phyloP scores from a whole-genome alignment of 2,888 invertebrate genomes.

The Meghimatium bilineatum region DNA sequence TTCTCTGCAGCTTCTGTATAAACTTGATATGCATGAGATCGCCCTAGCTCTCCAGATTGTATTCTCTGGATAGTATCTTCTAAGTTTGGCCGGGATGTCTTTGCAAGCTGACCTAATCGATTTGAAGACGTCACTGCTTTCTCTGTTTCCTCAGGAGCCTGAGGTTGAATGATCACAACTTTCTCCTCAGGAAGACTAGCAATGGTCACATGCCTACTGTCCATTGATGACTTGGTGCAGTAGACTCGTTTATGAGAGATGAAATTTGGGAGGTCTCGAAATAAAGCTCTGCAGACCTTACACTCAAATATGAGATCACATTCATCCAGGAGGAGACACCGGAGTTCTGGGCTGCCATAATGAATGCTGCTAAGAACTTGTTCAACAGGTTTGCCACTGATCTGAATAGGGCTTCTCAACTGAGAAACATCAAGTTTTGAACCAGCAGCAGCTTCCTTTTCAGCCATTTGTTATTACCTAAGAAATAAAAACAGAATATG shows the following conservation, averaged over 20 bases:
- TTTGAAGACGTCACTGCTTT: not conserved
- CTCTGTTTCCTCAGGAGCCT: conserved; percentile 56
- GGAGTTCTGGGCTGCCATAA: conserved; percentile 85
- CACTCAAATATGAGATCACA: conserved; percentile 94
- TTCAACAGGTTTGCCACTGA: conserved; percentile 64
- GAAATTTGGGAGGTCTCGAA: conserved; percentile 91
- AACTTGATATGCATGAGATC: conserved; percentile 62
- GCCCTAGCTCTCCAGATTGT: conserved; percentile 59
- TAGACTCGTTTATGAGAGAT: conserved; percentile 92
- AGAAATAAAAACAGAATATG: not conserved
- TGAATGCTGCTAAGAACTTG: conserved; percentile 85
- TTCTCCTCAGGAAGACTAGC: conserved; percentile 78
- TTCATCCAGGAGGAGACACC: conserved; percentile 86
- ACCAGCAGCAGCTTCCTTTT: not conserved
- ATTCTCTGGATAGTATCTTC: conserved; percentile 56
- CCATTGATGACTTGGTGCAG: conserved; percentile 79
- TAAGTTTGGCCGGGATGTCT: conserved; percentile 25
- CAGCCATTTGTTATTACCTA: conserved; percentile 8
- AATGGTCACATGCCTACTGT: conserved; percentile 45
- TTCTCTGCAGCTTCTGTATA: conserved; percentile 66
- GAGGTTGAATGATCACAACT: conserved; percentile 64
- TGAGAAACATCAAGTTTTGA: conserved; percentile 62
- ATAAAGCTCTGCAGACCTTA: conserved; percentile 89
- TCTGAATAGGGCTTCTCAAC: conserved; percentile 63
- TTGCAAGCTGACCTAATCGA: not conserved